Evolutionary conservation across 2,797 vertebrate genomes (phyloP), one percentile per base, ranked within the genome.

Genomic region (Sciaenops ocellatus): DNA sequence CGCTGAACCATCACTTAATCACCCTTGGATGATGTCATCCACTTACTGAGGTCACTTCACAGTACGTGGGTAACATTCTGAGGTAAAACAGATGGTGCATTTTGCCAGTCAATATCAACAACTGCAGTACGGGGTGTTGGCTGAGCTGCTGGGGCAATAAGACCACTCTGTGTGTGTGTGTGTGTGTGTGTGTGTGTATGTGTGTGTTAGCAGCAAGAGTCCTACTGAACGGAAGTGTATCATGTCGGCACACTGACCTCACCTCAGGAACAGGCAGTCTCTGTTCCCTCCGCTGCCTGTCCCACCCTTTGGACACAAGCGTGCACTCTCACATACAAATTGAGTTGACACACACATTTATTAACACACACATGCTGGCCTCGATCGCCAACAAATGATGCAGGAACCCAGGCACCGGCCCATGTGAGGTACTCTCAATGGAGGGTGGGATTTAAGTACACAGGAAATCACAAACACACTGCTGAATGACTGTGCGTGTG

Each of bases 251-350:
- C 34, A 18, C 89, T 96, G 95, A 95, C 92, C 92, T 95, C 94
- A 95, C 91, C 82, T 75, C 84, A 71, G 94, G 91, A 95, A 96
- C 95, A 95, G 90, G 89, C 90, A 83, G 90, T 94, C 92, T 94
- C 92, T 95, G 94, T 95, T 95, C 93, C 91, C 84, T 83, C 63
- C 70, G 56, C 74, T 92, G 90, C 89, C 87, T 90, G 94, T 90
- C 91, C 93, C 95, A 93, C 94, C 94, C 95, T 90, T 78, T 30
- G 48, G 86, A 91, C 80, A 84, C 84, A 80, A 46, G 54, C 67
- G 20, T 84, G 73, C 62, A 82, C 76, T 71, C 73, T 73, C 60
- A 83, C 82, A 74, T 65, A 83, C 74, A 78, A 70, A 56, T 9
- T 57, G 24, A 62, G 74, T 9, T 46, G 22, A 82, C 77, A 78